These are phyloP conservation scores for Drosophila imparisetae DNA, from an alignment of 2,888 invertebrate genomes.

Conservation along the genomic window DNA sequence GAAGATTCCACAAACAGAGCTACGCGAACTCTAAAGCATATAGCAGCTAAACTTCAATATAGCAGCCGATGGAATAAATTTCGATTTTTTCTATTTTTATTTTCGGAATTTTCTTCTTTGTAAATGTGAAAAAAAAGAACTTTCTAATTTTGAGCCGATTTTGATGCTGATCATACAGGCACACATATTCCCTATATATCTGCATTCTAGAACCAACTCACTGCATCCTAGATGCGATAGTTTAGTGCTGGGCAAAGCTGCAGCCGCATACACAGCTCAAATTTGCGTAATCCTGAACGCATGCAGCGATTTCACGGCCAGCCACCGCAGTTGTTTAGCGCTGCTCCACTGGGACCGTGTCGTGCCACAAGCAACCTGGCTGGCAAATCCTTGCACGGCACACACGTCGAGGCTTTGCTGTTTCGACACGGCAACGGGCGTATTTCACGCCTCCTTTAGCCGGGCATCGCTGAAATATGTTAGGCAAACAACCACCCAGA, in stretches of 20 bases:
- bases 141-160: neutral
- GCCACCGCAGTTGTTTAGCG: constrained; percentile 51
- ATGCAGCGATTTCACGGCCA: constrained; percentile 69
- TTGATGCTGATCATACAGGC: neutral
- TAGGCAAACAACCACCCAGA: constrained; percentile 56
- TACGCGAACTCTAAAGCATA: too few species aligned
- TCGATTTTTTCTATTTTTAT: neutral
- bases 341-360: constrained; percentile 50
- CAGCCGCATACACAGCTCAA: constrained; percentile 5
- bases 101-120: neutral
- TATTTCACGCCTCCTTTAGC: constrained; percentile 76
- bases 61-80: neutral
- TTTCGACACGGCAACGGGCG: constrained; percentile 62
- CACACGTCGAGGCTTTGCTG: constrained; percentile 67
- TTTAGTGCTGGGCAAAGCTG: neutral
- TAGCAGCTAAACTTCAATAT: neutral
- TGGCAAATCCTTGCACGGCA: constrained; percentile 32
- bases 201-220: neutral
- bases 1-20: neutral
- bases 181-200: neutral
- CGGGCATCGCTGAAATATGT: constrained; percentile 44
- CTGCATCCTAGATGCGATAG: neutral
- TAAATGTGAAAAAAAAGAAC: neutral
- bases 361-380: constrained; percentile 11
- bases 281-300: constrained; percentile 68